Percentiles rank a stretch among this genome's conserved stretches.
Evolutionary conservation across 2,113 vertebrate species (phyloP).

Genomic region (Tetrao urogallus): DNA sequence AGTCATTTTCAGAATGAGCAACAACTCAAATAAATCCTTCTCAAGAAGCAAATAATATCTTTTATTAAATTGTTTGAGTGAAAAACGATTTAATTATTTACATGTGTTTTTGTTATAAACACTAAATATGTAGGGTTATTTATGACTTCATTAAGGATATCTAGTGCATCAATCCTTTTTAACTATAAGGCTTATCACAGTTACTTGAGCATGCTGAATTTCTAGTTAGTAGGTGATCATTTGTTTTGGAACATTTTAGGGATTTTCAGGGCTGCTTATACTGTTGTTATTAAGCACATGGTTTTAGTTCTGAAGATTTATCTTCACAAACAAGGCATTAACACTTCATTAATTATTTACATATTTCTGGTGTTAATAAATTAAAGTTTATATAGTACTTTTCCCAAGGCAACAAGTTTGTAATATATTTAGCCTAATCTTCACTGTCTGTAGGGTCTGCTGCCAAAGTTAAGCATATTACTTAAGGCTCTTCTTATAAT

Average conservation of each 20-base stretch:
- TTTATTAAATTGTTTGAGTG: conserved; percentile 37
- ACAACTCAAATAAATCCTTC: background rate
- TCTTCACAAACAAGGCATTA: background rate
- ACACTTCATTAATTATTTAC: background rate
- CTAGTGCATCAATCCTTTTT: background rate
- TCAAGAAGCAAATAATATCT: background rate
- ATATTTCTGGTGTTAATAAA: background rate
- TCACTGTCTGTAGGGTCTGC: background rate
- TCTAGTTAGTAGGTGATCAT: background rate
- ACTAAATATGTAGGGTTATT: conserved; percentile 40
- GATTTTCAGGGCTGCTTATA: background rate
- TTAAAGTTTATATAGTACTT: background rate
- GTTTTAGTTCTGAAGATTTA: background rate
- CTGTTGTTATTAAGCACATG: background rate
- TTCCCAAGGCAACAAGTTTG: background rate
- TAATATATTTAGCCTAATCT: background rate
- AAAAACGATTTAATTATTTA: conserved; percentile 24
- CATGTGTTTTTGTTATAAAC: conserved; percentile 7
- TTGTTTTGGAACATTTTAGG: background rate
- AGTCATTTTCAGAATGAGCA: conserved; percentile 6
- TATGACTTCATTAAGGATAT: background rate
- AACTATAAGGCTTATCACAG: background rate
- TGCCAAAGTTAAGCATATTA: background rate
- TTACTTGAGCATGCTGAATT: background rate
- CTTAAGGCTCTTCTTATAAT: background rate